Conservation (phyloP, 2,797 vertebrate genomes). For the Gambusia yucatana region DNA sequence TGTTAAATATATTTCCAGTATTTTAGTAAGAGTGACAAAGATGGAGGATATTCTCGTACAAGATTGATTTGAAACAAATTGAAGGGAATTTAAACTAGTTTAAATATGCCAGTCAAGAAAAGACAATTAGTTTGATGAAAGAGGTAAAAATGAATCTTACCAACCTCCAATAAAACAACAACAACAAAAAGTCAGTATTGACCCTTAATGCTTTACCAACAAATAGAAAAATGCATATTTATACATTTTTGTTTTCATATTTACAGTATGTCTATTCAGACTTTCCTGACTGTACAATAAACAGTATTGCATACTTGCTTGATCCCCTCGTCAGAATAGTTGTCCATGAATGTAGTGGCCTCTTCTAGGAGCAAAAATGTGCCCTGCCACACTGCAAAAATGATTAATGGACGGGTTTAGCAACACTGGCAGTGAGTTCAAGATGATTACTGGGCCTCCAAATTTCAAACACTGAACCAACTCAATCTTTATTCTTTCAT, state of each 20-base stretch:
- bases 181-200: background rate
- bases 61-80: background rate
- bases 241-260: background rate
- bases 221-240: background rate
- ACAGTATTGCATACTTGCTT: background rate
- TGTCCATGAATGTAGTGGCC: background rate
- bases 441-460: background rate
- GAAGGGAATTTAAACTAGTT: background rate
- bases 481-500: background rate
- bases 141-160: background rate
- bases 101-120: background rate
- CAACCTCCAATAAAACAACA: background rate
- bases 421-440: background rate
- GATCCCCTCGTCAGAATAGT: background rate
- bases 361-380: background rate
- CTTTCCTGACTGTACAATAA: background rate
- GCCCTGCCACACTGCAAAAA: background rate
- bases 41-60: background rate
- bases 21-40: background rate
- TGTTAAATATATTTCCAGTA: background rate
- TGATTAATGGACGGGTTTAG: background rate
- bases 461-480: background rate
- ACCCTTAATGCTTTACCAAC: background rate
- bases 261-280: background rate
- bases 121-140: background rate